phyloP scores from a whole-genome alignment of 1,140 invertebrate species.

The Zaprionus taronus region DNA sequence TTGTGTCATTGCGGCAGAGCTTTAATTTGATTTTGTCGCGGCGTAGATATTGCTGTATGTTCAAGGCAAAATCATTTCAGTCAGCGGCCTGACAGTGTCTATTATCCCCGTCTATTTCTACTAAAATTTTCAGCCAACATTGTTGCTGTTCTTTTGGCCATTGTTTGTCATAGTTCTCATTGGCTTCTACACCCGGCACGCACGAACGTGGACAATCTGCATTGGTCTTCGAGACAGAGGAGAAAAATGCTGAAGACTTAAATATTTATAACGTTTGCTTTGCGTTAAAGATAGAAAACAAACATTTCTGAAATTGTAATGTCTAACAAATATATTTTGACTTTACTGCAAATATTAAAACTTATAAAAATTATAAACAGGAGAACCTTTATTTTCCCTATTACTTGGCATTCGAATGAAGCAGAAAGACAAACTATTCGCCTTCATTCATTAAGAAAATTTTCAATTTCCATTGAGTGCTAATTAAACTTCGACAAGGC shows the following conservation, averaged over 20 bases:
- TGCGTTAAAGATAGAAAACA: too few relatives aligned
- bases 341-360: too few relatives aligned
- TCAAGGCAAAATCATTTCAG: constrained; percentile 28
- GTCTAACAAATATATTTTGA: too few relatives aligned
- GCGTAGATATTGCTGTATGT: constrained; percentile 13
- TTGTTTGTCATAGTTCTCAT: constrained; percentile 27
- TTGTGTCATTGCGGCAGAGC: constrained; percentile 10
- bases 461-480: too few relatives aligned
- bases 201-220: constrained; percentile 25
- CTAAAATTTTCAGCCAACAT: background rate
- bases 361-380: too few relatives aligned
- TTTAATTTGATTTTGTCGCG: constrained; percentile 27
- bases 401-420: too few relatives aligned
- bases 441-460: too few relatives aligned
- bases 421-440: too few relatives aligned
- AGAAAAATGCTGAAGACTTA: background rate
- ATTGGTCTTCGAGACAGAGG: background rate
- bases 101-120: background rate
- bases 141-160: background rate
- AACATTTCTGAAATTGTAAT: too few relatives aligned
- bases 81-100: constrained; percentile 17
- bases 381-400: too few relatives aligned
- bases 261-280: too few relatives aligned
- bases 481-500: too few relatives aligned
- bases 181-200: constrained; percentile 11